A percentile compares a stretch with the other conserved stretches of the same genome.
phyloP scores from a whole-genome alignment of 2,888 invertebrate species.

The Labia minor region DNA sequence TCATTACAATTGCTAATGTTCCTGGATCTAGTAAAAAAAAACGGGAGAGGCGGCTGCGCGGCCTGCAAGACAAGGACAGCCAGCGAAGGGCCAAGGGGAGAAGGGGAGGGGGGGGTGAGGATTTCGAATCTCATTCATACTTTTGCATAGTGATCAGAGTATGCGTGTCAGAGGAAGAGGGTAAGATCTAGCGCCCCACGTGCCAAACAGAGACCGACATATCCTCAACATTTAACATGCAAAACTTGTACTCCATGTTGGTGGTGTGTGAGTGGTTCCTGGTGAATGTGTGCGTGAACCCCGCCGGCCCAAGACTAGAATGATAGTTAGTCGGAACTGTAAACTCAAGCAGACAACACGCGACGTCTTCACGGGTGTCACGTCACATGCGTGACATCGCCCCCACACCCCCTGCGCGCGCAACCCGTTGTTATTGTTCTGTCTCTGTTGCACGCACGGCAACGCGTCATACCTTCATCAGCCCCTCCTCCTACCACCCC shows the following conservation, averaged over 20 bases:
- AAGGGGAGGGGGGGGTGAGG: slow-evolving; percentile 18
- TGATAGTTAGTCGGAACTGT: slow-evolving; percentile 1
- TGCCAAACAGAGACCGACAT: slow-evolving; percentile 18
- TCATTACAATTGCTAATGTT: slow-evolving; percentile 28
- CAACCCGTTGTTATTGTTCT: neutral
- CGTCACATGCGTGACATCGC: neutral
- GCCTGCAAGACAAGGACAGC: slow-evolving; percentile 16
- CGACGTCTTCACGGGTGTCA: neutral
- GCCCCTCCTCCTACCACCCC: neutral
- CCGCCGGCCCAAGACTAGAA: neutral
- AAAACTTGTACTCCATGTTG: neutral
- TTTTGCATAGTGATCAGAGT: slow-evolving; percentile 39
- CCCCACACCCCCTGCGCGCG: neutral
- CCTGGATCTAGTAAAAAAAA: slow-evolving; percentile 17
- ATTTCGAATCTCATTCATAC: slow-evolving; percentile 48
- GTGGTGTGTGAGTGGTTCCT: neutral
- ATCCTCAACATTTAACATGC: neutral
- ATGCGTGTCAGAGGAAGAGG: slow-evolving; percentile 20
- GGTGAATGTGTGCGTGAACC: neutral
- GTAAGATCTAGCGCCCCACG: slow-evolving; percentile 17
- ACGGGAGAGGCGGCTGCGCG: slow-evolving; percentile 25
- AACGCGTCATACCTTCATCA: no score
- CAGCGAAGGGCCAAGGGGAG: slow-evolving; percentile 18
- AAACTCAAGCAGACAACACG: slow-evolving; percentile 7
- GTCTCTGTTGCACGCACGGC: neutral